These are phyloP conservation scores for Rhaphigaster nebulosa DNA, from an alignment of 2,888 invertebrate species.

Conservation along the genomic window DNA sequence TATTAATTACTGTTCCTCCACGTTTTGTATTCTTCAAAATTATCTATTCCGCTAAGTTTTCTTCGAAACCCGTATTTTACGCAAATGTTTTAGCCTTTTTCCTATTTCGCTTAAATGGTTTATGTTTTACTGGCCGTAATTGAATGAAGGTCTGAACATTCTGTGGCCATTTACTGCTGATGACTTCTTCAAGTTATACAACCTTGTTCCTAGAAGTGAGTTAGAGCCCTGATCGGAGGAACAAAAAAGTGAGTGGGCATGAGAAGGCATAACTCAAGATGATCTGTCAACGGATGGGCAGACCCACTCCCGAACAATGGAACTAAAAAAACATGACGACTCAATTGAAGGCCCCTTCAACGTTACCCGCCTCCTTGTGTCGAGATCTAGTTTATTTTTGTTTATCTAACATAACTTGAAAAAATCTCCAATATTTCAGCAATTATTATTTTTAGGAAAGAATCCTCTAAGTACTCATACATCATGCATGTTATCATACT, in stretches of 20 bases:
- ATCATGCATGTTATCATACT: no score
- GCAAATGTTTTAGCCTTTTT: no score
- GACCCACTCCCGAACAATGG: slow-evolving; percentile 3
- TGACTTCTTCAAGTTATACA: background rate
- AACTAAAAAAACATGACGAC: background rate
- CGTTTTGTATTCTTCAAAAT: no score
- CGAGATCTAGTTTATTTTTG: background rate
- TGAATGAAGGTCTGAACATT: background rate
- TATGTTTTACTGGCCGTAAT: no score
- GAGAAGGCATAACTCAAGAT: slow-evolving; percentile 48
- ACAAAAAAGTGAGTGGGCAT: slow-evolving; percentile 43
- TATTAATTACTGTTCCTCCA: no score
- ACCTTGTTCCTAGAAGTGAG: background rate
- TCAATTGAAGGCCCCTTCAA: background rate
- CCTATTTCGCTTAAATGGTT: no score
- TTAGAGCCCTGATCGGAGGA: background rate
- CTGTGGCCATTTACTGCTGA: background rate
- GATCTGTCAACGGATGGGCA: slow-evolving; percentile 39
- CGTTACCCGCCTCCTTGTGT: background rate
- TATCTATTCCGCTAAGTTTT: no score
- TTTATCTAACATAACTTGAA: background rate
- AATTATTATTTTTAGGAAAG: no score
- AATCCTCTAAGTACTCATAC: no score
- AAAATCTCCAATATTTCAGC: background rate
- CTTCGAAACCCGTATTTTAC: no score